Evolutionary conservation across 2,797 vertebrate genomes (phyloP).

Genomic region (Enteromius viviparus): DNA sequence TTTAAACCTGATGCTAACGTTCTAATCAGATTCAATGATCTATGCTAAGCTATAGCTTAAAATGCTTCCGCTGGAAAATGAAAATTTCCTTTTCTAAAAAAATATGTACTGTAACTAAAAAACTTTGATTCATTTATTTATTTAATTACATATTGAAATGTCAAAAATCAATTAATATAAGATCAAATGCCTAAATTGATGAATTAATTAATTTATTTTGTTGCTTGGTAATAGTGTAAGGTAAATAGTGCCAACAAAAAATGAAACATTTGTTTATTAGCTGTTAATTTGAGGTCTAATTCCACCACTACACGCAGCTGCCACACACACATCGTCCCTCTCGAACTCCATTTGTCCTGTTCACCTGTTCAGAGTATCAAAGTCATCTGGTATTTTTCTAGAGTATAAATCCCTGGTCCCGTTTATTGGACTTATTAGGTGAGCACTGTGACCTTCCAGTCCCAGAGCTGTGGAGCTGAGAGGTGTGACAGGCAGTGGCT

Average conservation of each 20-base stretch:
- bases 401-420: conserved; percentile 32
- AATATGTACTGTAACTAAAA: too few species aligned
- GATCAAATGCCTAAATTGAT: too few species aligned
- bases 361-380: conserved; percentile 61
- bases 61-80: too few species aligned
- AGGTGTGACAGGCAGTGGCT: conserved; percentile 62
- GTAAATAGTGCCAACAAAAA: background rate
- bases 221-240: background rate
- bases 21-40: too few species aligned
- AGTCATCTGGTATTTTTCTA: conserved; percentile 58
- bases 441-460: conserved; percentile 71
- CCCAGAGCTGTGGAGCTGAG: conserved; percentile 48
- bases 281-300: background rate
- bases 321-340: background rate
- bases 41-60: too few species aligned
- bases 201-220: background rate
- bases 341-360: conserved; percentile 26
- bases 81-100: too few species aligned
- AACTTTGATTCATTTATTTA: too few species aligned
- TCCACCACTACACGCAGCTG: background rate
- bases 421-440: conserved; percentile 57
- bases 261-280: background rate
- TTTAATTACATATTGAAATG: too few species aligned
- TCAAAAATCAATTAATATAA: too few species aligned
- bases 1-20: too few species aligned